These are phyloP conservation scores for Orycteropus afer DNA, from an alignment of 2,113 vertebrate species.

Conservation along the genomic window DNA sequence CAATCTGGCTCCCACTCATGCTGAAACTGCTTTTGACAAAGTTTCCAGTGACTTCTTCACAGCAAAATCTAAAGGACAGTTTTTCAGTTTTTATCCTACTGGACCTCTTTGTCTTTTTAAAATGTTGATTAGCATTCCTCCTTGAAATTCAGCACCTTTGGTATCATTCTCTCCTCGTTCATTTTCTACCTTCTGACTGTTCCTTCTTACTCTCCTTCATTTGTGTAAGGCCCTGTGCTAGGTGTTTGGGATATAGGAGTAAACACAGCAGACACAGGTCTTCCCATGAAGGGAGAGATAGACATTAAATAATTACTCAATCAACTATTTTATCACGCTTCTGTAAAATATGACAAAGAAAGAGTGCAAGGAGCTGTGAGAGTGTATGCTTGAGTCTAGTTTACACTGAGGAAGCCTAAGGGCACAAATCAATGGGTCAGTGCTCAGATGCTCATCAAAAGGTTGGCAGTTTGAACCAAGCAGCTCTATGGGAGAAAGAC, in stretches of 20 bases:
- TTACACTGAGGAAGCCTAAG: neutral
- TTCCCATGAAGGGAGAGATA: neutral
- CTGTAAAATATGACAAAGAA: neutral
- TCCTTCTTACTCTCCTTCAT: neutral
- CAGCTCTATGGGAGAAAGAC: too few relatives aligned
- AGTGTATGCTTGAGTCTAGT: neutral
- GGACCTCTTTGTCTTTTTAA: neutral
- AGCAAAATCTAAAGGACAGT: neutral
- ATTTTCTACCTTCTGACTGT: neutral
- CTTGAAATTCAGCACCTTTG: neutral
- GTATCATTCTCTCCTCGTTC: neutral
- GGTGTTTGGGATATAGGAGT: neutral
- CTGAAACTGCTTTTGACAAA: neutral
- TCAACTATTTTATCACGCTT: neutral
- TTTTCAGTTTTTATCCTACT: neutral
- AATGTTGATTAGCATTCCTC: neutral
- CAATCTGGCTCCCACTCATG: neutral
- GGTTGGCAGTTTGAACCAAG: too few relatives aligned
- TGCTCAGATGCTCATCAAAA: too few relatives aligned
- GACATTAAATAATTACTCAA: neutral
- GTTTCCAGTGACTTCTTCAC: neutral
- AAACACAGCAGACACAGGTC: neutral
- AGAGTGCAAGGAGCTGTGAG: too few relatives aligned
- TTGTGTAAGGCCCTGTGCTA: neutral
- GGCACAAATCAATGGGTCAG: too few relatives aligned